phyloP scores from a whole-genome alignment of 2,888 invertebrate genomes.

The Drosophila pseudotalamancana region DNA sequence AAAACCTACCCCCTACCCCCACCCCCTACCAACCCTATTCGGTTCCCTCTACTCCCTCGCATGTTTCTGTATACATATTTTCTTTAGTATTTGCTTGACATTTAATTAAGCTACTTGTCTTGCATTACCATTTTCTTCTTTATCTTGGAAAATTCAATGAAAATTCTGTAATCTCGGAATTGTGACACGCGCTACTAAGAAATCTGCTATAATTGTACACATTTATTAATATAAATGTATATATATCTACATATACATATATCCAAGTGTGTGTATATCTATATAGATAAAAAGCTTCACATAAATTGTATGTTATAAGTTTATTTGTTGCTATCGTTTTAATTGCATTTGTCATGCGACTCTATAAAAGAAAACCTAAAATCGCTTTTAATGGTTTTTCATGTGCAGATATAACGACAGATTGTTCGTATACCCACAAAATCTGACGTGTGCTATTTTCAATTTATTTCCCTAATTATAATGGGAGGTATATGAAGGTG shows the following conservation, averaged over 20 bases:
- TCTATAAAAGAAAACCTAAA: not conserved
- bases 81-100: not conserved
- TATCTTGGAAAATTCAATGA: not conserved
- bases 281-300: not conserved
- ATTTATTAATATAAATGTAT: not conserved
- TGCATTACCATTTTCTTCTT: not conserved
- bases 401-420: not conserved
- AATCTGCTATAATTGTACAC: too few species aligned
- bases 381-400: slow-evolving; percentile 4
- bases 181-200: too few species aligned
- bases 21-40: too few species aligned
- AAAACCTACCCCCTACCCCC: too few species aligned
- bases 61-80: not conserved
- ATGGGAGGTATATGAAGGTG: not conserved
- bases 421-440: not conserved
- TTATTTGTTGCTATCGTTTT: slow-evolving; percentile 17
- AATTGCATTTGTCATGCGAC: slow-evolving; percentile 47
- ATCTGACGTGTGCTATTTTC: too few species aligned
- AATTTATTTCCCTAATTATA: not conserved
- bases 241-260: not conserved
- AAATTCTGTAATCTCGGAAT: too few species aligned
- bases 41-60: too few species aligned
- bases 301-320: not conserved
- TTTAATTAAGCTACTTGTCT: slow-evolving; percentile 1
- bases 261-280: not conserved